Evolutionary conservation across 2,113 vertebrate genomes (phyloP), one percentile per base, ranked within the genome.

Genomic region (Clinocottus analis): DNA sequence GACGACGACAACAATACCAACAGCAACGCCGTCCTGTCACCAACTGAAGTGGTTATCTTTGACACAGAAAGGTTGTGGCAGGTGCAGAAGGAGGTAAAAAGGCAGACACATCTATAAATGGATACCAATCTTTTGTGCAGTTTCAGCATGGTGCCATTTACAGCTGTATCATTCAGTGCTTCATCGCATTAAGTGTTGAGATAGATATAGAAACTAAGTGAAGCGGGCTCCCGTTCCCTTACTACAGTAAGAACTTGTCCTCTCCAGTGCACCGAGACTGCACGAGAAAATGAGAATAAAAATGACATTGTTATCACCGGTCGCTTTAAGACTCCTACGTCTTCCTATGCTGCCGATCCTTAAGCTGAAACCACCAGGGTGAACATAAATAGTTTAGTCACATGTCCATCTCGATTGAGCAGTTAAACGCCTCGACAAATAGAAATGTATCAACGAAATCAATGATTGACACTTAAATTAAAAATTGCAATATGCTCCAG

Each of bases 401-500:
- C 76, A 56, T 12, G 69, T 79, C 55, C 70, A 41, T 68, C 77
- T 81, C 8, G 5, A 67, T 77, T n/a, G 72, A 83, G 65, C 59
- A 78, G 51, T 77, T 17, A 64, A 60, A 80, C 64, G 49, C 41
- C 47, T 79, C 55, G 55, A 84, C 51, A 76, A 82, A 82, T 35
- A 75, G 89, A 92, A 93, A 92, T 90, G 85, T 78, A 71, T 79
- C 41, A 84, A 72, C 10, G 51, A 75, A 82, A 80, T 80, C 68
- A 85, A 49, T n/a, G 74, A 87, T 58, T 66, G 85, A 81, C 85
- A 84, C 79, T 85, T 86, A 82, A 88, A 89, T 88, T 33, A 89
- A 89, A 90, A 88, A 91, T 85, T 87, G 77, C 85, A 85, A 70
- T 84, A 71, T 74, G 67, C 86, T 92, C 87, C 84, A 90, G 86